Base-by-base conservation (phyloP, 2,797 vertebrate species). In the Phoebastria nigripes region DNA sequence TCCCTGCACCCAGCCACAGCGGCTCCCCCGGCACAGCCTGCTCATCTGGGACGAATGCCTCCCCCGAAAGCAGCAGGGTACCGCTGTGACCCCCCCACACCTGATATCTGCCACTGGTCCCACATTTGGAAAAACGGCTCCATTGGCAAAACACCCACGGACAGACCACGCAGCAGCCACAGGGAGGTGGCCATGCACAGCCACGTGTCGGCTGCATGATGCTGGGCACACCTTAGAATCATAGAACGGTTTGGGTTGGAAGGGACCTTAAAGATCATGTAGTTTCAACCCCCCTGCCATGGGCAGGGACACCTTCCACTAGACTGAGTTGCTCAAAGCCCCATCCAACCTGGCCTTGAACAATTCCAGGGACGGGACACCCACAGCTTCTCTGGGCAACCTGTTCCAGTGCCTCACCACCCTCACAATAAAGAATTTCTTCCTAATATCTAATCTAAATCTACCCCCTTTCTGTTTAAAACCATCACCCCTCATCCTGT, bases 1-100 rank as follows among this genome's bases (percentile, higher is more conserved):
- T 65, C 44, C n/a, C 51, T 15, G 20, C 21, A 72, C 66, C 28
- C 0, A 0, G 33, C 16, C 33, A 24, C 22, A 35, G 52, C 1
- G 4, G 46, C 46, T 73, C 19, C 44, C 24, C 35, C 1, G 0
- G 55, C 41, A 41, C 29, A 31, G n/a, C 39, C 37, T 11, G 20
- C 39, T 15, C 8, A 2, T 4, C n/a, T 0, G 2, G n/a, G 29
- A 77, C 1, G 1, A 70, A 33, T 2, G 2, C 18, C 12, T 52
- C 25, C 39, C 31, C 25, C 11, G 3, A 71, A 82, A 56, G 15
- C 51, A 31, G 26, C 76, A 29, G 24, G 41, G 8, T 33, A 14
- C 69, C 3, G 2, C 55, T 10, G 35, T 10, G 35, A 49, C 33
- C 26, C 1, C 24, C 1, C 9, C 39, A 35, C 9, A 5, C 17